These are phyloP conservation scores for Lutjanus erythropterus DNA, from an alignment of 2,113 vertebrate species.

Conservation along the genomic window DNA sequence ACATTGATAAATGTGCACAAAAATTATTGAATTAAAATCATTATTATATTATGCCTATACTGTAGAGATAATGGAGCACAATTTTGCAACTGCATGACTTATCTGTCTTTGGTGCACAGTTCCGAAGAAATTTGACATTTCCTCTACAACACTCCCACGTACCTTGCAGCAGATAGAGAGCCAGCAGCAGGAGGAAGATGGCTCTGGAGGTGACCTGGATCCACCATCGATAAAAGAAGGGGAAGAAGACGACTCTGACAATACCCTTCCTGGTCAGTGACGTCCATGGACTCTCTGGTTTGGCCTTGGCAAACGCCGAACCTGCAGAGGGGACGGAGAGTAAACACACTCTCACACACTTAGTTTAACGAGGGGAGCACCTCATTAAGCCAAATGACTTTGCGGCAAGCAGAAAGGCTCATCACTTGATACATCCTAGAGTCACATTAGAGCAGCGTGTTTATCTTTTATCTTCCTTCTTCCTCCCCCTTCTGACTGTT, in stretches of 20 bases:
- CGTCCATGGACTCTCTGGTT: constrained; percentile 99
- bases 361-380: background rate
- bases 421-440: constrained; percentile 25
- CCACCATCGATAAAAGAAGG: constrained; percentile 99
- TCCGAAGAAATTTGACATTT: background rate
- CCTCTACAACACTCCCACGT: background rate
- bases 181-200: constrained; percentile 94
- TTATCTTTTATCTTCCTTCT: background rate
- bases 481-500: background rate
- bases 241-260: constrained; percentile 97
- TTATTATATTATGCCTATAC: no score
- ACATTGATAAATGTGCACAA: no score
- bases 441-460: constrained; percentile 7
- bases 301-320: constrained; percentile 98
- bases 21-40: no score
- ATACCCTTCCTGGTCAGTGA: constrained; percentile 98
- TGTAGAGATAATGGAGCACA: background rate
- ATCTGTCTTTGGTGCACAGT: background rate
- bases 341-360: background rate
- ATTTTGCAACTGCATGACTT: background rate
- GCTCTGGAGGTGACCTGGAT: constrained; percentile 96
- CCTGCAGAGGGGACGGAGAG: constrained; percentile 81
- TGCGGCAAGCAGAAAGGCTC: background rate
- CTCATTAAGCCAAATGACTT: constrained; percentile 2
- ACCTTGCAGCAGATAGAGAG: constrained; percentile 97